A percentile compares a stretch with the other conserved stretches of the same genome.
Evolutionary conservation across 2,888 invertebrate genomes (phyloP).

Genomic region (Disparrhopalites patrizii): DNA sequence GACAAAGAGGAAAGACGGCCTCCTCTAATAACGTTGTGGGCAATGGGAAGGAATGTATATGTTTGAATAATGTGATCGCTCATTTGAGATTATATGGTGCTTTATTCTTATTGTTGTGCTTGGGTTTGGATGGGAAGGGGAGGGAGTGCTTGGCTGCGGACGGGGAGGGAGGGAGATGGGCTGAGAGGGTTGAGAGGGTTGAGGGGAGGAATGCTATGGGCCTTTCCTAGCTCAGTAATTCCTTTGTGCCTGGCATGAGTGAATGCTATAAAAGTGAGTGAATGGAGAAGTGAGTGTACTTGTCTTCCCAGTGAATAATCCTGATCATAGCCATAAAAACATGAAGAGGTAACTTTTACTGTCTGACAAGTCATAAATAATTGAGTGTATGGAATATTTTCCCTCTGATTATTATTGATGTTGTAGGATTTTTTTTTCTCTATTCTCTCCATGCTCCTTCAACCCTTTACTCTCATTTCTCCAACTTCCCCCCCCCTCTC

Average conservation of each 20-base stretch:
- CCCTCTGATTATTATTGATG: constrained; percentile 6
- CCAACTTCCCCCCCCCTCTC: not conserved
- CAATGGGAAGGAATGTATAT: no score
- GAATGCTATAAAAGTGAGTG: no score
- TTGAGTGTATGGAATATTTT: constrained; percentile 3
- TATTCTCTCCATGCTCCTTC: not conserved
- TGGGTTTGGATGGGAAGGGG: no score
- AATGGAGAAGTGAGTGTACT: not conserved
- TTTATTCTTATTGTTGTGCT: no score
- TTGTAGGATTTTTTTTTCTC: not conserved
- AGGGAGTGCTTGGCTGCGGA: no score
- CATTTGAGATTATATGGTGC: no score
- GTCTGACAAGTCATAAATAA: constrained; percentile 25
- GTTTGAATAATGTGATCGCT: no score
- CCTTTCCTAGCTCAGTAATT: no score
- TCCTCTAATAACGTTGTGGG: constrained; percentile 2
- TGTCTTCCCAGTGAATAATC: not conserved
- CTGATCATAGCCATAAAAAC: constrained; percentile 3
- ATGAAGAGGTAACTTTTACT: constrained; percentile 21
- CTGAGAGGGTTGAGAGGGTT: not conserved
- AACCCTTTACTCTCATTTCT: no score
- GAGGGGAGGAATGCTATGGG: not conserved
- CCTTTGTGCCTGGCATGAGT: no score
- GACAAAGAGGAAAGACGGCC: constrained; percentile 10
- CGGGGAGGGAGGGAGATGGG: no score